A percentile compares a stretch with the other conserved stretches of the same genome.
Conservation (phyloP, 2,113 vertebrate genomes). For the Acinonyx jubatus region DNA sequence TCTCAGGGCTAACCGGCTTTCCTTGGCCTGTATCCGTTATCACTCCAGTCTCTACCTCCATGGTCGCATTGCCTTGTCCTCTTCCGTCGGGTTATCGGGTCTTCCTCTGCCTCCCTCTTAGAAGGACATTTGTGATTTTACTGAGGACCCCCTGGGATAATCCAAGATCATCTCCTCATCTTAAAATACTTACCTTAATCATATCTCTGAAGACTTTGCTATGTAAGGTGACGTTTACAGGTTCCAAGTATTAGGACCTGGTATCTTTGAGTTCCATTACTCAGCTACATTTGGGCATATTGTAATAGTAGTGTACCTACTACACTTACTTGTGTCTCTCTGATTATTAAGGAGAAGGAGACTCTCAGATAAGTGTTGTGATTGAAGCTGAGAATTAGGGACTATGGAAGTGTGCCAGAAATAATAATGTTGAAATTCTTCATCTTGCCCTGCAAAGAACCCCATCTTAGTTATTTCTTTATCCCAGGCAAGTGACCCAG, state of each 20-base stretch:
- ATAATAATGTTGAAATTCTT: neutral
- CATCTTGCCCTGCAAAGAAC: neutral
- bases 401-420: neutral
- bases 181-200: neutral
- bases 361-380: neutral
- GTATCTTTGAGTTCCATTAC: neutral
- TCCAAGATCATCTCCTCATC: neutral
- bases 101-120: neutral
- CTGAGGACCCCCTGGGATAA: neutral
- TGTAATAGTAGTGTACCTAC: neutral
- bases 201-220: neutral
- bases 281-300: neutral
- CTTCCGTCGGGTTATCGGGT: neutral
- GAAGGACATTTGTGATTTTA: neutral
- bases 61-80: neutral
- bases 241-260: neutral
- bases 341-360: constrained; percentile 1
- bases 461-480: neutral
- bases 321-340: neutral
- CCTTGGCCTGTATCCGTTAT: neutral
- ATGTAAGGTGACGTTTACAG: neutral
- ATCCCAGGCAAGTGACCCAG: neutral
- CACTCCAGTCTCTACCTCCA: neutral
- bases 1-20: neutral
- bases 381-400: neutral